These are phyloP conservation scores for Drosophila robusta DNA, from an alignment of 2,888 invertebrate genomes.

Conservation along the genomic window DNA sequence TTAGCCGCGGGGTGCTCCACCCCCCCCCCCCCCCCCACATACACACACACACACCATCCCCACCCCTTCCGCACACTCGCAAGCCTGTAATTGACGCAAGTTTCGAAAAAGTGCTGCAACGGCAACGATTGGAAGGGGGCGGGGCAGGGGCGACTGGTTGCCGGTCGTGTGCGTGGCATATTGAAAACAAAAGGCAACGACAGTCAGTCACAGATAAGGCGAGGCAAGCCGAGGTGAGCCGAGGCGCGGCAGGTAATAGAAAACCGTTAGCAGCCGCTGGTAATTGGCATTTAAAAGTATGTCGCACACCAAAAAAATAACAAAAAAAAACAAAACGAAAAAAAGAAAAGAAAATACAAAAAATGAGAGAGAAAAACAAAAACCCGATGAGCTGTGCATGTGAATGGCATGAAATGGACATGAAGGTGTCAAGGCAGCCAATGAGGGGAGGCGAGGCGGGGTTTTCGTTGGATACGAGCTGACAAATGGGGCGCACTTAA, in stretches of 20 bases:
- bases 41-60: neutral
- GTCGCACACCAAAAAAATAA: conserved; percentile 48
- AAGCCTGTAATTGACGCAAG: conserved; percentile 69
- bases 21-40: neutral
- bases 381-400: conserved; percentile 40
- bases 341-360: neutral
- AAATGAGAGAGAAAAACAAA: neutral
- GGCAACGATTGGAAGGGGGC: conserved; percentile 5
- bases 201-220: conserved; percentile 26
- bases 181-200: conserved; percentile 50
- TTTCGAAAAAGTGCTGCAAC: conserved; percentile 55
- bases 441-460: neutral
- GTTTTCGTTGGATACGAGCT: neutral
- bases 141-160: neutral
- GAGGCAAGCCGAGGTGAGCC: conserved; percentile 2
- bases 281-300: conserved; percentile 79
- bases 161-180: conserved; percentile 68
- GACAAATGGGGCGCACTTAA: conserved; percentile 16
- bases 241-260: conserved; percentile 51
- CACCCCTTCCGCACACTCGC: conserved; percentile 3
- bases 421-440: conserved; percentile 46
- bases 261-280: conserved; percentile 73
- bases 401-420: conserved; percentile 32
- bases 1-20: conserved; percentile 46
- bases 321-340: conserved; percentile 8